phyloP scores from a whole-genome alignment of 2,888 invertebrate genomes.

The Incurvaria masculella region DNA sequence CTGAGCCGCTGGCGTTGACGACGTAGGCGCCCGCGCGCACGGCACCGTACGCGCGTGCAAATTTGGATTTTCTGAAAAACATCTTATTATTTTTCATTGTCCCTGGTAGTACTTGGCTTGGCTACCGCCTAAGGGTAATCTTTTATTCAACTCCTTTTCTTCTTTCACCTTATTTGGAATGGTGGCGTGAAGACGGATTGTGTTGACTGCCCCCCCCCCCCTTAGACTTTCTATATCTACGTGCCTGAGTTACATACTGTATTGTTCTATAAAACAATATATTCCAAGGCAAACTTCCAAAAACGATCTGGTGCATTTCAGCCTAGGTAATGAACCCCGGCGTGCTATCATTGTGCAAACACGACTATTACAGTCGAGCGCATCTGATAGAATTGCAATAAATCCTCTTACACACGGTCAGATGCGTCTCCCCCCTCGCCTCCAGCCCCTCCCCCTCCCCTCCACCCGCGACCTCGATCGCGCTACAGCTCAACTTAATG shows the following conservation, averaged over 20 bases:
- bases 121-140: too few species aligned
- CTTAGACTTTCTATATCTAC: too few species aligned
- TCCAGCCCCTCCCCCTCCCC: conserved; percentile 23
- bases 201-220: neutral
- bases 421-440: conserved; percentile 29
- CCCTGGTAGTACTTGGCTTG: too few species aligned
- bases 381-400: conserved; percentile 26
- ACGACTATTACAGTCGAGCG: neutral
- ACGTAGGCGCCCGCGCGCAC: too few species aligned
- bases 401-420: conserved; percentile 53
- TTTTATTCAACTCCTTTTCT: conserved; percentile 1
- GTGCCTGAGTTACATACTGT: neutral
- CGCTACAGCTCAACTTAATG: conserved; percentile 33
- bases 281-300: too few species aligned
- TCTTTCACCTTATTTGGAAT: neutral
- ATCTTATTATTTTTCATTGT: too few species aligned
- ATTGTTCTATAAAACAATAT: too few species aligned
- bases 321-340: neutral
- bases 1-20: too few species aligned
- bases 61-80: too few species aligned
- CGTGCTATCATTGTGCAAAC: neutral
- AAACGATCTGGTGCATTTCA: too few species aligned
- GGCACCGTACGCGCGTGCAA: too few species aligned
- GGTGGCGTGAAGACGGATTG: neutral
- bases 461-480: conserved; percentile 18